phyloP scores from a whole-genome alignment of 2,888 invertebrate species.

The Macaria notata region DNA sequence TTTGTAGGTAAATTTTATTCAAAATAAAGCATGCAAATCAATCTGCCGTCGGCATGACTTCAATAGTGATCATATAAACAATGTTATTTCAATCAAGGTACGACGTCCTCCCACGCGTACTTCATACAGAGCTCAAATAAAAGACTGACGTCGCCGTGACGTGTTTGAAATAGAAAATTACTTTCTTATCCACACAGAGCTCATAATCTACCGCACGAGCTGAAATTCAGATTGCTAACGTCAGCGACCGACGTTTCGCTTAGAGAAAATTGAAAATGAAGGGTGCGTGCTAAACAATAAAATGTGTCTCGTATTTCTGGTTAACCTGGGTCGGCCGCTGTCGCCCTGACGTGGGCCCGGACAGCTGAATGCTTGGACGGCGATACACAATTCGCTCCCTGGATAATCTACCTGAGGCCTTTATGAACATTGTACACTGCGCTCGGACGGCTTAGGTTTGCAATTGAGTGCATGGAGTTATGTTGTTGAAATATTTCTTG shows the following conservation, averaged over 20 bases:
- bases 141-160: constrained; percentile 7
- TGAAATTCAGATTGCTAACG: constrained; percentile 26
- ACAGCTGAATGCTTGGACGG: constrained; percentile 31
- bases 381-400: constrained; percentile 23
- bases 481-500: background rate
- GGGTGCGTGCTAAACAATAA: constrained; percentile 41
- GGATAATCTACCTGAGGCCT: constrained; percentile 24
- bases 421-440: constrained; percentile 17
- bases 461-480: constrained; percentile 1
- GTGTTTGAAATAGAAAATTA: constrained; percentile 22
- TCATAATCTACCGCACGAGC: constrained; percentile 20
- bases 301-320: constrained; percentile 35
- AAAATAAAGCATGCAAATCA: too few relatives aligned
- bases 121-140: background rate
- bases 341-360: constrained; percentile 32
- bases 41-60: too few relatives aligned
- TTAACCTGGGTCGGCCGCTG: constrained; percentile 33
- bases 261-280: constrained; percentile 40
- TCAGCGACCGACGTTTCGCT: constrained; percentile 31
- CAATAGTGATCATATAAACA: too few relatives aligned
- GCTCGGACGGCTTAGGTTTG: constrained; percentile 14
- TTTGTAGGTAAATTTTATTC: too few relatives aligned
- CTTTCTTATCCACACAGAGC: constrained; percentile 22
- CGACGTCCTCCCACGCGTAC: too few relatives aligned
- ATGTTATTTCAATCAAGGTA: too few relatives aligned